Conservation (phyloP, 2,888 invertebrate species). For the Endotricha flammealis region DNA sequence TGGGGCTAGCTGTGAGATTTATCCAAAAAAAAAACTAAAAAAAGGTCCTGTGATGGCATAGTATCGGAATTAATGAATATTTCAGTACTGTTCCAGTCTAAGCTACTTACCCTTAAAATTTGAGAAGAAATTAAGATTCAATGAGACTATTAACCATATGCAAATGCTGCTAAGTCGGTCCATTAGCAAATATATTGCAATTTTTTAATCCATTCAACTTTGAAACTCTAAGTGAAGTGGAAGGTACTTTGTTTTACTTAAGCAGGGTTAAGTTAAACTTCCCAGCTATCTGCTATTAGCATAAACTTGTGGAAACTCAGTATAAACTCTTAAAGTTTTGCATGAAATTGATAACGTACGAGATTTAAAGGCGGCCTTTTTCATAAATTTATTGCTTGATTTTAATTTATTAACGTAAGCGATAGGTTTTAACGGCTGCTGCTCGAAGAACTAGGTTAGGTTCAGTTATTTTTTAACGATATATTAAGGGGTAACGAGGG, state of each 20-base stretch:
- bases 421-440: too few relatives aligned
- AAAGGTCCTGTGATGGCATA: too few relatives aligned
- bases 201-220: conserved; percentile 8
- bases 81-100: too few relatives aligned
- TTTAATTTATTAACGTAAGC: too few relatives aligned
- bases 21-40: too few relatives aligned
- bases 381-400: conserved; percentile 33
- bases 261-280: conserved; percentile 40
- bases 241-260: conserved; percentile 28
- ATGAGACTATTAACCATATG: not conserved
- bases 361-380: conserved; percentile 50
- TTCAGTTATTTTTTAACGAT: too few relatives aligned
- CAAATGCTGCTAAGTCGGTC: not conserved
- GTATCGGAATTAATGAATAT: too few relatives aligned
- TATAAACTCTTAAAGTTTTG: conserved; percentile 49
- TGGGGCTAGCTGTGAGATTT: too few relatives aligned
- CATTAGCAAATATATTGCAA: conserved; percentile 10
- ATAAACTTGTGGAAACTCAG: conserved; percentile 57
- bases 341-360: conserved; percentile 62
- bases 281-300: conserved; percentile 63
- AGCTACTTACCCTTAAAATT: too few relatives aligned
- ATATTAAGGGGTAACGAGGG: too few relatives aligned
- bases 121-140: not conserved
- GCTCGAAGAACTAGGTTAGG: too few relatives aligned
- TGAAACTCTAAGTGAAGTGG: conserved; percentile 22